Evolutionary conservation across 2,797 vertebrate species (phyloP), one percentile per base, ranked within the genome.

Genomic region (Danio albolineatus): DNA sequence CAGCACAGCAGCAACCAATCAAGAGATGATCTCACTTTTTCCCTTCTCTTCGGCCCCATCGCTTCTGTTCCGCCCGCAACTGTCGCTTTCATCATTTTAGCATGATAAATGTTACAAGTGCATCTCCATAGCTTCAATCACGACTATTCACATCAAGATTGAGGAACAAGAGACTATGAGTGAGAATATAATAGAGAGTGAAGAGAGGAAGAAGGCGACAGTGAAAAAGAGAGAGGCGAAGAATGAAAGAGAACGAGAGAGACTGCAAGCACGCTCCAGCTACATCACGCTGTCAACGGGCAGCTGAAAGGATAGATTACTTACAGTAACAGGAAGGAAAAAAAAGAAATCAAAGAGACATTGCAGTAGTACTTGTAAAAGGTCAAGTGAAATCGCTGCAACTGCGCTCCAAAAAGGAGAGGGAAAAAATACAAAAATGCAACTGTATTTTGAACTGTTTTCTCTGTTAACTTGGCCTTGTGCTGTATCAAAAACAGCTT

Each of bases 1-100:
- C 91, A 91, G 89, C 75, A 19, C 76, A 81, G 69, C 83, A 84
- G 85, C 87, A 86, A 88, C 88, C 90, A 91, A 91, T 92, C 90
- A 89, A 86, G 89, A 84, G 84, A 49, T 41, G 84, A 78, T 70
- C 77, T 80, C 67, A 17, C 44, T 76, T 57, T 64, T 56, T 70
- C 16, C 16, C 67, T 21, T 43, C 6, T 57, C 62, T 72, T 60
- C 59, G 28, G 43, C 76, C 69, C 28, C 41, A 10, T 73, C 60
- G 10, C 53, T 79, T 36, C 49, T 60, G 38, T 65, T 56, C 61
- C 72, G 77, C 57, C 75, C 21, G 60, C n/a, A 59, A 53, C 66
- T 49, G 54, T 57, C 53, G 12, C 77, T 85, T 89, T 85, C 67
- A 66, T 76, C 73, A 48, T 75, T 77, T 84, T 84, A 88, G 89